Conservation (phyloP, 2,797 vertebrate species). For the Erpetoichthys calabaricus region DNA sequence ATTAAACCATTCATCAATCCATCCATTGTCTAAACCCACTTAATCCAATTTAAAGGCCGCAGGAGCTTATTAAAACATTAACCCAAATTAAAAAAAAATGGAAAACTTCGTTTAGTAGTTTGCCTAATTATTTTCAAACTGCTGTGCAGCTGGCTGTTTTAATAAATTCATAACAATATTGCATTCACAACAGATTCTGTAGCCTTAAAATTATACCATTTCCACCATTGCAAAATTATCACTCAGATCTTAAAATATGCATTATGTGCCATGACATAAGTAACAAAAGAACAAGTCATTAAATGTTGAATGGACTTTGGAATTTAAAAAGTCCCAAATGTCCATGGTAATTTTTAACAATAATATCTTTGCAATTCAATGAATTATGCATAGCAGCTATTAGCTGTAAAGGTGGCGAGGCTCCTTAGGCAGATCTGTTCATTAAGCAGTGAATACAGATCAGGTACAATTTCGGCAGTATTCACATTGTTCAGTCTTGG, state of each 20-base stretch:
- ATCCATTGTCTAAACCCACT: too few relatives aligned
- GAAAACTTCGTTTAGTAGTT: too few relatives aligned
- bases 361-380: neutral
- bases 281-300: neutral
- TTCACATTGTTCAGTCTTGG: neutral
- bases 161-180: too few relatives aligned
- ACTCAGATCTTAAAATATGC: neutral
- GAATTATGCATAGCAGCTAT: slow-evolving; percentile 3
- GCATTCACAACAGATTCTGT: too few relatives aligned
- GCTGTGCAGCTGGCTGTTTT: too few relatives aligned
- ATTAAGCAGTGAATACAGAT: slow-evolving; percentile 3
- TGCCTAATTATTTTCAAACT: too few relatives aligned
- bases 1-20: too few relatives aligned
- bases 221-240: too few relatives aligned
- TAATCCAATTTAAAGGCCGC: too few relatives aligned
- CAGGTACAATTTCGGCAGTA: neutral
- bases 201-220: too few relatives aligned
- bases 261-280: neutral
- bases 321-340: neutral
- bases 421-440: neutral
- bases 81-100: too few relatives aligned
- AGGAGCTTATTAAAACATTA: too few relatives aligned
- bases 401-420: neutral
- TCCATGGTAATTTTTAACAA: neutral
- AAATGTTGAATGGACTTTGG: neutral